These are phyloP conservation scores for Rhingia campestris DNA, from an alignment of 2,888 invertebrate species.

Conservation along the genomic window DNA sequence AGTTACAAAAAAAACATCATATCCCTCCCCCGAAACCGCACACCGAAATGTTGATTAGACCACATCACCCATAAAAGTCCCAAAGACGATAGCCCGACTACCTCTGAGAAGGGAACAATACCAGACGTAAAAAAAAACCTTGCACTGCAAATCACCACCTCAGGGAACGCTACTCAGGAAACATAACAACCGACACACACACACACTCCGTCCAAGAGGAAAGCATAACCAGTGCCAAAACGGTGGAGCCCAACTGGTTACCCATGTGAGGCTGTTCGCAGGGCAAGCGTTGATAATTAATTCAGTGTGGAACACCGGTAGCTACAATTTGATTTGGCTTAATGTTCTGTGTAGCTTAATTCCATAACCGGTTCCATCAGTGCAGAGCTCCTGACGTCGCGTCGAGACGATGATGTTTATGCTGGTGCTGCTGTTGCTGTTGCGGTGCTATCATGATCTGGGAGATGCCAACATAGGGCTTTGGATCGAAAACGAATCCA, in stretches of 20 bases:
- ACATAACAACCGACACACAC: conserved; percentile 12
- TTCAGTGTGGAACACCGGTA: conserved; percentile 76
- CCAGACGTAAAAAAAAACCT: conserved; percentile 1
- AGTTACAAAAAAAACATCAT: conserved; percentile 7
- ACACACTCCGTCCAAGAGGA: conserved; percentile 11
- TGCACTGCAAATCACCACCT: conserved; percentile 45
- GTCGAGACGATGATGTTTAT: conserved; percentile 51
- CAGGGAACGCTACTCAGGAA: conserved; percentile 50
- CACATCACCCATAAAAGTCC: conserved; percentile 24
- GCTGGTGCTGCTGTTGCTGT: conserved; percentile 47
- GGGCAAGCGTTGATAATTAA: conserved; percentile 75
- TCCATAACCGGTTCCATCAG: conserved; percentile 70
- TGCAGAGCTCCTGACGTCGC: background rate
- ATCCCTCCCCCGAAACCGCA: conserved; percentile 23
- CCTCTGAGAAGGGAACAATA: background rate
- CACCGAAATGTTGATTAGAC: conserved; percentile 49
- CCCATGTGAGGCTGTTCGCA: conserved; percentile 56
- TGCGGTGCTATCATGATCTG: conserved; percentile 58
- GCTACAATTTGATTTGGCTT: conserved; percentile 76
- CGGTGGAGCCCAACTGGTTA: conserved; percentile 58
- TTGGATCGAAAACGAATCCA: conserved; percentile 65
- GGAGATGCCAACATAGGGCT: conserved; percentile 37
- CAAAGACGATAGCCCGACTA: conserved; percentile 6
- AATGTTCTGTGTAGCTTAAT: conserved; percentile 75
- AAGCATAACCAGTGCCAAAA: conserved; percentile 12